Evolutionary conservation across 2,888 invertebrate species (phyloP).

Genomic region (Dicyrtoma fusca): DNA sequence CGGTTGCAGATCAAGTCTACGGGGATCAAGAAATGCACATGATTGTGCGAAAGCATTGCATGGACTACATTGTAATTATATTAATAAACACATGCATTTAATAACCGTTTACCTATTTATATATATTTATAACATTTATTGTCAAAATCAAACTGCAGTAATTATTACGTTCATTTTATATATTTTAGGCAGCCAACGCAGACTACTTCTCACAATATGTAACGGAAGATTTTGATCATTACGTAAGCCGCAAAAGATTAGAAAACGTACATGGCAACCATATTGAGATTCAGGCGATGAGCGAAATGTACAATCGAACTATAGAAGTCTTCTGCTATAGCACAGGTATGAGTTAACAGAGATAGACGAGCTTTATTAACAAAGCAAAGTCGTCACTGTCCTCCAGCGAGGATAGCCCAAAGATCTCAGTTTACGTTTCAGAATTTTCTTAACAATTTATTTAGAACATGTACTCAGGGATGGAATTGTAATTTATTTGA

Average conservation of each 20-base stretch:
- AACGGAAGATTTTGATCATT: conserved; percentile 83
- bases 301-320: conserved; percentile 84
- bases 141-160: background rate
- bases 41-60: conserved; percentile 78
- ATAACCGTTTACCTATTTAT: conserved; percentile 1
- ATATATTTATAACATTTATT: background rate
- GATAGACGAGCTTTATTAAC: no score
- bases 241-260: conserved; percentile 77
- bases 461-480: no score
- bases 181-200: conserved; percentile 73
- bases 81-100: background rate
- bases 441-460: no score
- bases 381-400: no score
- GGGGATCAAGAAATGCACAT: conserved; percentile 89
- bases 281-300: conserved; percentile 87
- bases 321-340: conserved; percentile 84
- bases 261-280: conserved; percentile 86
- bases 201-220: conserved; percentile 87
- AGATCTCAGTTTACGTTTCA: no score
- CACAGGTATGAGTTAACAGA: conserved; percentile 64
- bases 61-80: conserved; percentile 81
- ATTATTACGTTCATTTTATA: conserved; percentile 36
- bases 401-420: no score
- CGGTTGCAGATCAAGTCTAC: conserved; percentile 86
- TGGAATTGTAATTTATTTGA: no score